These are phyloP conservation scores for Camelus bactrianus DNA, from an alignment of 2,113 vertebrate species.

Conservation along the genomic window DNA sequence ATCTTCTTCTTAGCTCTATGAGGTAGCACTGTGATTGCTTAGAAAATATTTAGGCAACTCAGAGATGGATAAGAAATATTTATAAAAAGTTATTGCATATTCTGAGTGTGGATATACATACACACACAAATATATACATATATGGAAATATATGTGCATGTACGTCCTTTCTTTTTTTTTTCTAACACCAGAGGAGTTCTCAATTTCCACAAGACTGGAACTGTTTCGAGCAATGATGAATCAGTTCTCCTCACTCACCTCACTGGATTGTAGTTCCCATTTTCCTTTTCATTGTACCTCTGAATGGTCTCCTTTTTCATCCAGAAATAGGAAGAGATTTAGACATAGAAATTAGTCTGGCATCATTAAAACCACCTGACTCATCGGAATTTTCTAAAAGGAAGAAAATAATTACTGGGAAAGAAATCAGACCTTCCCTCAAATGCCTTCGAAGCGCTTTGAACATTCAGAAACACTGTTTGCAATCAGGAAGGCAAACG, in stretches of 20 bases:
- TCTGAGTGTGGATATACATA: background rate
- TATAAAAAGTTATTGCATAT: background rate
- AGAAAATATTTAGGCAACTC: constrained; percentile 19
- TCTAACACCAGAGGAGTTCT: background rate
- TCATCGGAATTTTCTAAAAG: constrained; percentile 39
- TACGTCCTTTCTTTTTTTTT: background rate
- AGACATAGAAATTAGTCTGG: constrained; percentile 65
- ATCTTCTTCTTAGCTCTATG: constrained; percentile 21
- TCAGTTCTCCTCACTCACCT: constrained; percentile 60
- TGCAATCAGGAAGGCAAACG: background rate
- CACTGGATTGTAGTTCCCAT: constrained; percentile 19
- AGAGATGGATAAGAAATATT: background rate
- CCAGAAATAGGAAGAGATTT: constrained; percentile 63
- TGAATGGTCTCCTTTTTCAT: constrained; percentile 48
- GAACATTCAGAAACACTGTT: background rate
- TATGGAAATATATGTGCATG: background rate
- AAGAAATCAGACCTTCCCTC: background rate
- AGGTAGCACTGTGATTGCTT: background rate
- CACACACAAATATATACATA: background rate
- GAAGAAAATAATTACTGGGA: constrained; percentile 64
- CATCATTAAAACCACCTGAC: constrained; percentile 48
- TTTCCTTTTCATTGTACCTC: constrained; percentile 67
- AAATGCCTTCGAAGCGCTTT: background rate
- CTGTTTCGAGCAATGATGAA: background rate
- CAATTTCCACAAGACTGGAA: background rate